phyloP scores from a whole-genome alignment of 1,140 invertebrate genomes.

The Physella acuta region DNA sequence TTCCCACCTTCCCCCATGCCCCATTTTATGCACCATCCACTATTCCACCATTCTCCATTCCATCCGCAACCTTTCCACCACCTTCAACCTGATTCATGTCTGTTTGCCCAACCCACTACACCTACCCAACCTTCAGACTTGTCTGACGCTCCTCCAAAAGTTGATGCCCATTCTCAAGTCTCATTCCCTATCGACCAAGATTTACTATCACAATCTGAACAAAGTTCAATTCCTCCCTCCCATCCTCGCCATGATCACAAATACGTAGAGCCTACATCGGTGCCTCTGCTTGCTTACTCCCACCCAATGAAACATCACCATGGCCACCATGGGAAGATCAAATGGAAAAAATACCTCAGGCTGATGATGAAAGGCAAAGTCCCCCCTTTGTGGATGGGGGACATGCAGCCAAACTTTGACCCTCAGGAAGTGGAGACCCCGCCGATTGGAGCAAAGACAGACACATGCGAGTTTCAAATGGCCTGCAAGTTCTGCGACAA shows the following conservation, averaged over 20 bases:
- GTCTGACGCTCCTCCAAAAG: no score
- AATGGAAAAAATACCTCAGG: slow-evolving; percentile 26
- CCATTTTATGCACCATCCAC: background rate
- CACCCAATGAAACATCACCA: background rate
- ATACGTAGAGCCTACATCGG: background rate
- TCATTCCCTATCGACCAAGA: no score
- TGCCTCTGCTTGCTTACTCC: background rate
- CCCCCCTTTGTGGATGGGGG: background rate
- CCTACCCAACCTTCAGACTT: no score
- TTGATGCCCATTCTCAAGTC: no score
- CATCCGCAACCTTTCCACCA: background rate
- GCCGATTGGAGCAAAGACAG: background rate
- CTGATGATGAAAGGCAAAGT: slow-evolving; percentile 16
- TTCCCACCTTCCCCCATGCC: background rate
- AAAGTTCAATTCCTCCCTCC: no score
- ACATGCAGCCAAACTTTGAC: background rate
- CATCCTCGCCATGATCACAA: slow-evolving; percentile 22
- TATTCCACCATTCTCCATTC: background rate
- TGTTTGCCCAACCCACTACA: no score
- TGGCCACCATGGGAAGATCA: slow-evolving; percentile 4
- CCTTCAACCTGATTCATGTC: no score
- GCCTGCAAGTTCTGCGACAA: slow-evolving; percentile 26
- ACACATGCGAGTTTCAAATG: slow-evolving; percentile 14
- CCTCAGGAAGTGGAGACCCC: background rate
- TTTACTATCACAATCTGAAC: no score